Conservation (phyloP, 1,140 invertebrate genomes). For the Eurosta solidaginis region DNA sequence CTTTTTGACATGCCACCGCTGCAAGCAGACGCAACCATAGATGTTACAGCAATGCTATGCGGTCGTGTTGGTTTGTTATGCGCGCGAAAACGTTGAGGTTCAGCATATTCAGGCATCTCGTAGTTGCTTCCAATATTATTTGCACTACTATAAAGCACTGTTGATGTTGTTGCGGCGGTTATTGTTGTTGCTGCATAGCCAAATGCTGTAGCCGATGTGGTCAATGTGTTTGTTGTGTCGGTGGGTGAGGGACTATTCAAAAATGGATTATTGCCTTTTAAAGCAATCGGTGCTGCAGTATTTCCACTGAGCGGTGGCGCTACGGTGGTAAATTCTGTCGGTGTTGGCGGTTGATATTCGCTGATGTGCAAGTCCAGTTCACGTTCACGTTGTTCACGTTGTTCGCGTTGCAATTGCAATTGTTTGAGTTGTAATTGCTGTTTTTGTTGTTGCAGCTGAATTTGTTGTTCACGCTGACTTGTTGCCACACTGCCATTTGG, state of each 20-base stretch:
- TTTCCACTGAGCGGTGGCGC: slow-evolving; percentile 39
- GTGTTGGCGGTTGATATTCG: slow-evolving; percentile 45
- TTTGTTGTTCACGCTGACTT: neutral
- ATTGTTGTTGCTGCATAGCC: neutral
- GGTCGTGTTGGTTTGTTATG: slow-evolving; percentile 46
- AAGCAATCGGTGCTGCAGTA: slow-evolving; percentile 46
- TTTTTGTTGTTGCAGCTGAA: neutral
- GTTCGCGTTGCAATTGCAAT: neutral
- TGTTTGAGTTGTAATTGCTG: slow-evolving; percentile 10
- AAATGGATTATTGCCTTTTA: slow-evolving; percentile 56
- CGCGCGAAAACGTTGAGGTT: slow-evolving; percentile 51
- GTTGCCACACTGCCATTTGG: slow-evolving; percentile 18
- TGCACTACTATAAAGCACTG: neutral
- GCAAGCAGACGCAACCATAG: too few species aligned
- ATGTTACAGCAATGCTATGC: slow-evolving; percentile 50
- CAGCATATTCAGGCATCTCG: slow-evolving; percentile 55
- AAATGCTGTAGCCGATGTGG: slow-evolving; percentile 9
- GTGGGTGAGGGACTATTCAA: slow-evolving; percentile 55
- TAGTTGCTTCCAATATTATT: slow-evolving; percentile 34
- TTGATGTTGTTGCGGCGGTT: neutral
- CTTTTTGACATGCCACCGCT: neutral
- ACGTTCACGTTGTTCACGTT: neutral
- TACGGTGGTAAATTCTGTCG: slow-evolving; percentile 50
- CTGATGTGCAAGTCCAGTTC: slow-evolving; percentile 48
- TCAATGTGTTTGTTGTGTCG: slow-evolving; percentile 40